phyloP scores from a whole-genome alignment of 2,888 invertebrate species.

The Reticulitermes lucifugus region DNA sequence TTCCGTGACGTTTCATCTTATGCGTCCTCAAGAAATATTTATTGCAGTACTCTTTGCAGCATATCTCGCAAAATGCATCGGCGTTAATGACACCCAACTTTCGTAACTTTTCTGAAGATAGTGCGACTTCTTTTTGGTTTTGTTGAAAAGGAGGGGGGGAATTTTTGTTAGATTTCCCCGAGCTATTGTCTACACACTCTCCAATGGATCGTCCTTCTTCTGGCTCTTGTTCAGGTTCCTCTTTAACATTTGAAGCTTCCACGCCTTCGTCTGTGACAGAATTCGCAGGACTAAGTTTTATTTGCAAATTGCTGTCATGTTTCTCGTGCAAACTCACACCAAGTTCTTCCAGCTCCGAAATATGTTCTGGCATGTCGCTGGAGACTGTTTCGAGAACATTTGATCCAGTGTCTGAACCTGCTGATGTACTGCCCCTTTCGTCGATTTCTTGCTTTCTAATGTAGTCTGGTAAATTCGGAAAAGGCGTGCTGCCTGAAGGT shows the following conservation, averaged over 20 bases:
- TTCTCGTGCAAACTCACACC: neutral
- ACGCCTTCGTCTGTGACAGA: constrained; percentile 36
- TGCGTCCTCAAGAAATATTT: constrained; percentile 93
- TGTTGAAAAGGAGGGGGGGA: neutral
- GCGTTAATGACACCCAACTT: constrained; percentile 85
- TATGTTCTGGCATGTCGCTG: constrained; percentile 18
- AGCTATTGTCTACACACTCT: neutral
- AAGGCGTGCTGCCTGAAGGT: neutral
- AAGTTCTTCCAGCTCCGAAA: constrained; percentile 19
- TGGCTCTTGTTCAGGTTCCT: constrained; percentile 40
- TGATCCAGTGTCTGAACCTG: constrained; percentile 49
- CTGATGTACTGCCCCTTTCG: constrained; percentile 44
- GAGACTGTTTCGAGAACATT: constrained; percentile 32
- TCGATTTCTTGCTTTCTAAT: constrained; percentile 42
- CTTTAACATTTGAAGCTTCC: constrained; percentile 38
- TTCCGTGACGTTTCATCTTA: constrained; percentile 93
- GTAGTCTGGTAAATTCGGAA: constrained; percentile 22
- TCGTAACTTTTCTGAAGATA: constrained; percentile 78
- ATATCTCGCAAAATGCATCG: constrained; percentile 93
- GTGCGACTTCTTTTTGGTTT: constrained; percentile 56
- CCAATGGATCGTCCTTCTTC: constrained; percentile 35
- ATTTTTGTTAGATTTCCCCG: neutral
- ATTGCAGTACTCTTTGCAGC: constrained; percentile 93
- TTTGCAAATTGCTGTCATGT: neutral
- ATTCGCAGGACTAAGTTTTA: constrained; percentile 41